Evolutionary conservation across 2,888 invertebrate genomes (phyloP), one percentile per base, ranked within the genome.

Genomic region (Schizotus pectinicornis): DNA sequence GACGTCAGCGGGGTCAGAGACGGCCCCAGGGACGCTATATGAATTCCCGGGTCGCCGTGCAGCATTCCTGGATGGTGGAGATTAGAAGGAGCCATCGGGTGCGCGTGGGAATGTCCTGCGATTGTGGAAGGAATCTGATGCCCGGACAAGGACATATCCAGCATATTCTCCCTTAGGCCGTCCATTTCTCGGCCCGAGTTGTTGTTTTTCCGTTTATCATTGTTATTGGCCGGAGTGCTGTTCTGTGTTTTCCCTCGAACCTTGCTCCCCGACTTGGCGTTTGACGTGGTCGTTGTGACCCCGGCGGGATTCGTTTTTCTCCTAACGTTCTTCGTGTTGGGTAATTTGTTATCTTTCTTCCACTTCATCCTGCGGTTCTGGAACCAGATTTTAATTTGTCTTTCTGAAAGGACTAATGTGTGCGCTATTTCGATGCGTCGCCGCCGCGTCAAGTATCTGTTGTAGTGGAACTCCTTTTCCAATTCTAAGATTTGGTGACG

Each of bases 381-480:
- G 79, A 94, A 92, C 92, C 92, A 92, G 79, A 92, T 92, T 82
- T 92, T 92, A 73, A 92, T 94, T 82, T 94, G 94, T 71, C 94
- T 82, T 78, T 94, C 94, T 59, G 95, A 94, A 72, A 98, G 85
- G 78, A 94, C 93, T 79, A 98, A 86, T 71, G 94, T 92, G 81
- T 98, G 97, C 39, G 98, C 97, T 79, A 98, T 97, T 84, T 98
- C 98, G 81, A 98, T 96, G 78, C 98, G 86, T 82, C 97, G 86
- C 79, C 97, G 86, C 71, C 98, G 86, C 59, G 97, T 96, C 80
- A 98, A 86, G 84, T 98, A 98, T 77, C 95, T 88, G 85, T 97
- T 98, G 85, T 92, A 97, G 81, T 97, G 96, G 81, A 98, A 98
- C 84, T 97, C 97, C 80, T 97, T 97, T 80, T 97, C 97, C 76